Conservation (phyloP, 2,797 vertebrate species). For the Columba guinea region DNA sequence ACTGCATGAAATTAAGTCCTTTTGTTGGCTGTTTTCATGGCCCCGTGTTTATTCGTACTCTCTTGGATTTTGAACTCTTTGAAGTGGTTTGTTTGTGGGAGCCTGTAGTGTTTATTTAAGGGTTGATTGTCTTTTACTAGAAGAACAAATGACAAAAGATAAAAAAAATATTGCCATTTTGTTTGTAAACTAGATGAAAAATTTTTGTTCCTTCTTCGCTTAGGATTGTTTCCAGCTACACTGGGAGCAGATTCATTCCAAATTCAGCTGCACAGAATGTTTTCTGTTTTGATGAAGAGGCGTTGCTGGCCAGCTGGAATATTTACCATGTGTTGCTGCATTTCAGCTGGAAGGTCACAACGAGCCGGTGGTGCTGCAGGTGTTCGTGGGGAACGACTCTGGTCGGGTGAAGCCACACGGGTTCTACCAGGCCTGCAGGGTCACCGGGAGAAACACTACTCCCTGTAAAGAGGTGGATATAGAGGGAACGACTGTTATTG, state of each 20-base stretch:
- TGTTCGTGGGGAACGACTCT: conserved; percentile 96
- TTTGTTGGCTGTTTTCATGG: not conserved
- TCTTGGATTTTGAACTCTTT: not conserved
- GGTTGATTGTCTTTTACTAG: not conserved
- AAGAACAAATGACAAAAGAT: not conserved
- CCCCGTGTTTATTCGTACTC: not conserved
- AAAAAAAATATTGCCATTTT: not conserved
- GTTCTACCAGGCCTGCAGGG: conserved; percentile 97
- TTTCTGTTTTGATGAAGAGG: not conserved
- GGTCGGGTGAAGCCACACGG: conserved; percentile 97
- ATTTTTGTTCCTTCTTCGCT: not conserved
- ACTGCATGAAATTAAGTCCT: not conserved
- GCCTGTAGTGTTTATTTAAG: not conserved
- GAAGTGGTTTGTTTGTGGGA: accelerated
- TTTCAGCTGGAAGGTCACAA: conserved; percentile 94
- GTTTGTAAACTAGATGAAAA: not conserved
- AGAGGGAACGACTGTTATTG: conserved; percentile 96
- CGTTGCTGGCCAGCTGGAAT: not conserved
- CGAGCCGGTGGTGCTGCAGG: conserved; percentile 91
- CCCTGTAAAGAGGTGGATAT: conserved; percentile 97
- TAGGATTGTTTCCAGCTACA: not conserved
- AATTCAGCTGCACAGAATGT: not conserved
- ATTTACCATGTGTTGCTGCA: not conserved
- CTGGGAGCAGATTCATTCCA: not conserved
- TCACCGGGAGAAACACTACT: conserved; percentile 97